Base-by-base conservation (phyloP, 2,888 invertebrate species). In the Rotaria magnacalcarata region DNA sequence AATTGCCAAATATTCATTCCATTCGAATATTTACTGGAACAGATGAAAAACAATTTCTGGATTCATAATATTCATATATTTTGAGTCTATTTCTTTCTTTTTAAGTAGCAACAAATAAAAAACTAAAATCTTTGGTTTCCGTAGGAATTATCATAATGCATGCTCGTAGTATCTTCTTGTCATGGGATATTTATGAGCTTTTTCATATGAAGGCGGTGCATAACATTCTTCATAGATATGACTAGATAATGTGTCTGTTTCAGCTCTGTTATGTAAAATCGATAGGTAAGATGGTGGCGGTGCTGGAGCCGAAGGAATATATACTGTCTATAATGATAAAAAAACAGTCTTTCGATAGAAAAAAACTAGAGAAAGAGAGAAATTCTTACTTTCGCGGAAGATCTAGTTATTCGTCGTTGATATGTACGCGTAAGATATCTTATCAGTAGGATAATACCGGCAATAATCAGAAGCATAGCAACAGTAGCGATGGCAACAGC, bases 11-110 rank as follows among this genome's bases (percentile, higher is more conserved):
- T 47, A 80, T 80, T 24, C 80, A 80, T 47, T 24, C 80, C 2
- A 47, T 80, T 47, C 80, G 80, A 80, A 80, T 80, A 47, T 80
- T 80, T 80, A 80, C 80, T n/a, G 80, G 47, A 24, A 80, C 47
- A n/a, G 47, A 80, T 47, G 80, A 80, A 47, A 80, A 80, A 10
- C 24, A 80, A 47, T 80, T 47, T 80, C 47, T 80, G 0, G 47
- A 80, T 80, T 80, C 80, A 5, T 80, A 8, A 47, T 21, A 43
- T 34, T 19, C 14, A 80, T 47, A 8, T 47, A 47, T n/a, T 5
- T 24, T 43, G 0, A 43, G 34, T 34, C 1, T 34, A 1, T 34
- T 34, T 34, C 34, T 34, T 34, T 34, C 34, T 34, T 34, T 34
- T 34, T 34, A 34, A 34, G 2, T 43, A 80, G 14, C 21, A 80